Evolutionary conservation across 2,888 invertebrate species (phyloP), one percentile per base, ranked within the genome.

Genomic region (Ochlodes sylvanus): DNA sequence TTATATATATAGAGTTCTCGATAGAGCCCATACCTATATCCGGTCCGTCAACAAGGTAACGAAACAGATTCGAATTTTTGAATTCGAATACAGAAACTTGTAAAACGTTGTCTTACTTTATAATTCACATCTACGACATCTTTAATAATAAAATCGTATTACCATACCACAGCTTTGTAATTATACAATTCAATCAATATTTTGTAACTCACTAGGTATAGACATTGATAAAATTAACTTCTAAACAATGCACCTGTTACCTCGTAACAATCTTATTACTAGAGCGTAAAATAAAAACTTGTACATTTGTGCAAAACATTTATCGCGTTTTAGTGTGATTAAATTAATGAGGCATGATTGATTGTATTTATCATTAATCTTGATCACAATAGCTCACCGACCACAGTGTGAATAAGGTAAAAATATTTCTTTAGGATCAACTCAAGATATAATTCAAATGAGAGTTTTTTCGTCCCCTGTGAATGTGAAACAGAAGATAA

Each of bases 401-500:
- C 42, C 54, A 44, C 42, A 69, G 68, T 68, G 70, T 61, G 70
- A 69, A 81, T 66, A 66, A 60, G 60, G 66, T 60, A 66, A 66
- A 66, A 60, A 42, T 66, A 21, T 52, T 66, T 58, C 57, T 66
- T 60, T 54, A 66, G 21, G 42, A 66, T 54, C 58, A 19, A 66
- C 66, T 17, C 34, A 60, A 66, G 65, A 66, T 66, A 60, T 17
- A 42, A 66, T 66, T 66, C 58, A 60, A 60, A 66, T 66, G 66
- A 42, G 54, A 60, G 41, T 66, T 66, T 66, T 84, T 84, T 73
- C 79, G 71, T 70, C 71, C 70, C 72, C 73, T 78, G 80, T 78
- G 80, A 82, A 82, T 77, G 75, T 74, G 76, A 84, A 82, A 82
- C 81, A 82, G 79, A 14, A 52, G 58, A 79, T 78, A 79, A 63